Percentiles rank a stretch among this genome's conserved stretches.
Conservation (phyloP, 1,140 invertebrate genomes). For the Drosophila suzukii region DNA sequence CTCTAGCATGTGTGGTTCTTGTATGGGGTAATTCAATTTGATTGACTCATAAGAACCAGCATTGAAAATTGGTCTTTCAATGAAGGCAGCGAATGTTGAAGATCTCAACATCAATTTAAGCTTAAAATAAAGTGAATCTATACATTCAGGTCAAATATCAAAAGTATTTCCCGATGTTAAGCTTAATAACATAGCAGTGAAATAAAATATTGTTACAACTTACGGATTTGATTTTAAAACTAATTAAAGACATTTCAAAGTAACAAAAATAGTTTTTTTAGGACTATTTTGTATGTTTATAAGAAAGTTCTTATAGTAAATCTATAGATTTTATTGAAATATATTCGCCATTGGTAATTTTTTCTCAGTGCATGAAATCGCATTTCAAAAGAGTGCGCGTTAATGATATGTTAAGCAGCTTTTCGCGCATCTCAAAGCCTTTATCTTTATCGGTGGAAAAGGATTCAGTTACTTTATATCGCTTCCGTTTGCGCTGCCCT, state of each 20-base stretch:
- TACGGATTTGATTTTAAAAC: too few species aligned
- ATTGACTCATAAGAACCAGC: background rate
- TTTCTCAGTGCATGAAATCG: background rate
- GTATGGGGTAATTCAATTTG: background rate
- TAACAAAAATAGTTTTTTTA: too few species aligned
- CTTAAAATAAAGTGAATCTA: too few species aligned
- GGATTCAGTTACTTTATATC: conserved; percentile 30
- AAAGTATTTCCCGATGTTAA: too few species aligned
- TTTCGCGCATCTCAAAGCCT: conserved; percentile 1
- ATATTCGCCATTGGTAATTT: background rate
- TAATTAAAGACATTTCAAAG: too few species aligned
- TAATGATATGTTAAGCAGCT: conserved; percentile 37
- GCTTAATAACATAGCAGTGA: too few species aligned
- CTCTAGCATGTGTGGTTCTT: conserved; percentile 8
- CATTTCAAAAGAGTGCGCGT: background rate
- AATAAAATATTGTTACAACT: too few species aligned
- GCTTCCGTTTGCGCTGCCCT: background rate
- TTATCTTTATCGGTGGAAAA: conserved; percentile 25
- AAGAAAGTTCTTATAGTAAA: too few species aligned
- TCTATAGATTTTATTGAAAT: background rate
- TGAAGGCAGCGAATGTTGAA: too few species aligned
- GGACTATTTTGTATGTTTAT: too few species aligned
- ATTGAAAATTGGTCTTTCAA: background rate
- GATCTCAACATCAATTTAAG: background rate
- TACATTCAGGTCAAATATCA: too few species aligned